Percentiles rank a stretch among this genome's conserved stretches.
Evolutionary conservation across 2,888 invertebrate genomes (phyloP).

Genomic region (Eilema griseolum): DNA sequence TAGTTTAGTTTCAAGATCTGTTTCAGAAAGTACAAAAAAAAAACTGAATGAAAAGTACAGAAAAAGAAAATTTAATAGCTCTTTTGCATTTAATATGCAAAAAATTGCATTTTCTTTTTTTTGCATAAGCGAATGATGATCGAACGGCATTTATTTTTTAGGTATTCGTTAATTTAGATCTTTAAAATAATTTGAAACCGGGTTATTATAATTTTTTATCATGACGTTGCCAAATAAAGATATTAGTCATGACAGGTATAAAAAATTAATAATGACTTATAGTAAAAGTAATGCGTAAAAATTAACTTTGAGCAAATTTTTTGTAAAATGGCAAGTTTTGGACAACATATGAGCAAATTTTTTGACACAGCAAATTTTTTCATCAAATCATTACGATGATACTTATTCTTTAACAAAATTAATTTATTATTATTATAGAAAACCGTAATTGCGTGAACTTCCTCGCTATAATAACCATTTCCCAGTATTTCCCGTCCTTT

Average conservation of each 20-base stretch:
- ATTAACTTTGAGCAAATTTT: neutral
- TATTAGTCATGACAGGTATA: neutral
- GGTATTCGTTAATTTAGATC: neutral
- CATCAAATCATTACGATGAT: too few species aligned
- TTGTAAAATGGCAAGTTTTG: neutral
- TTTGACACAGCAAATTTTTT: too few species aligned
- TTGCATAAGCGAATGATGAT: neutral
- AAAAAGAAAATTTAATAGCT: neutral
- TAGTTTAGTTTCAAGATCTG: conserved; percentile 2
- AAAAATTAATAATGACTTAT: neutral
- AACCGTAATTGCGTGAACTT: neutral
- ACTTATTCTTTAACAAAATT: too few species aligned
- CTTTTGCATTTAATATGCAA: neutral
- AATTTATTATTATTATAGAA: too few species aligned
- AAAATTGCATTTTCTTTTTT: neutral
- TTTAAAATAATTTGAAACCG: neutral
- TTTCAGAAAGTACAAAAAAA: neutral
- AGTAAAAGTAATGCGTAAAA: neutral
- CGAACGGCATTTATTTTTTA: neutral
- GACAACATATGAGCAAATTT: neutral
- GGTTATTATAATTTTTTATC: neutral
- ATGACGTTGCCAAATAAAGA: neutral
- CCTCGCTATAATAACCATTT: too few species aligned
- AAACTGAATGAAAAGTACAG: neutral
- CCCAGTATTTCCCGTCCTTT: neutral